A percentile compares a stretch with the other conserved stretches of the same genome.
Conservation (phyloP, 2,888 invertebrate genomes). For the Xestia xanthographa region DNA sequence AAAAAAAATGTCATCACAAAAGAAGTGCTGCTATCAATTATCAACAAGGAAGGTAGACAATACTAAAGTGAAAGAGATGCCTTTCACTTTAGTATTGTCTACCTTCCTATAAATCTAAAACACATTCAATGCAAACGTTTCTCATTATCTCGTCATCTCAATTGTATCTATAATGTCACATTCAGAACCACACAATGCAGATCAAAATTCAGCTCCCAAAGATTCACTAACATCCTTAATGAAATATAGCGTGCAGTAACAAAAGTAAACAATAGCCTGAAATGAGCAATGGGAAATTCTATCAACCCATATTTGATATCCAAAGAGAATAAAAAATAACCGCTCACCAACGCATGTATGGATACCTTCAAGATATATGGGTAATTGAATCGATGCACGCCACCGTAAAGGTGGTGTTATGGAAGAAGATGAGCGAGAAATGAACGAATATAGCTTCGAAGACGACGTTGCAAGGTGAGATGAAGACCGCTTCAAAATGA, state of each 20-base stretch:
- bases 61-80: too few relatives aligned
- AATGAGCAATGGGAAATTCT: constrained; percentile 22
- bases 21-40: too few relatives aligned
- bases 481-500: background rate
- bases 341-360: constrained; percentile 22
- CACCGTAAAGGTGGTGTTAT: constrained; percentile 23
- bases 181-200: background rate
- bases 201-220: background rate
- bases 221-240: background rate
- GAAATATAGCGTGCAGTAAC: constrained; percentile 3
- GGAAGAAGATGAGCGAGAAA: constrained; percentile 41
- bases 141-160: background rate
- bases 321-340: constrained; percentile 49
- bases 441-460: background rate
- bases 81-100: too few relatives aligned
- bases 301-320: constrained; percentile 47
- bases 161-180: background rate
- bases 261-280: constrained; percentile 38
- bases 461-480: background rate
- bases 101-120: background rate
- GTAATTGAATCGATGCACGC: constrained; percentile 72
- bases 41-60: too few relatives aligned
- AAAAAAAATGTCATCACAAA: too few relatives aligned
- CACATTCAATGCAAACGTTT: too few relatives aligned
- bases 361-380: constrained; percentile 67